These are phyloP conservation scores for Ammodytes dubius DNA, from an alignment of 2,113 vertebrate genomes.

Conservation along the genomic window DNA sequence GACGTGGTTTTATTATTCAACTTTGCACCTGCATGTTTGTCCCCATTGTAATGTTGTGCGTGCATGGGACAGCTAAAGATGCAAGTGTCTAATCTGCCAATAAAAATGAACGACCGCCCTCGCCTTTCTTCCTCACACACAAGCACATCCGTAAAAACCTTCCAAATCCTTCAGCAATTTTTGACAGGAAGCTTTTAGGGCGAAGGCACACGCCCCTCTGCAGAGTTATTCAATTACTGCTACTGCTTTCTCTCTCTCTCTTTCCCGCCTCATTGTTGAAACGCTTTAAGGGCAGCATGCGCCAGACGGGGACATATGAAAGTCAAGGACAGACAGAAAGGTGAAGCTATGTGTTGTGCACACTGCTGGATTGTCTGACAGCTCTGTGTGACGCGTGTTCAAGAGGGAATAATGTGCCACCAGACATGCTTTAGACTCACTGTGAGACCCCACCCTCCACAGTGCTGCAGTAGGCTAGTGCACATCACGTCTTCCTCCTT, in stretches of 20 bases:
- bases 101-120: background rate
- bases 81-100: conserved; percentile 8
- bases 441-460: conserved; percentile 73
- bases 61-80: background rate
- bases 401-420: background rate
- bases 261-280: conserved; percentile 23
- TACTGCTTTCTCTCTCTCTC: background rate
- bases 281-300: conserved; percentile 15
- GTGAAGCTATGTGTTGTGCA: background rate
- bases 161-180: conserved; percentile 15
- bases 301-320: background rate
- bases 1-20: conserved; percentile 28
- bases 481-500: conserved; percentile 63
- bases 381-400: conserved; percentile 29
- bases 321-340: background rate
- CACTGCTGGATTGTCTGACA: conserved; percentile 30
- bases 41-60: background rate
- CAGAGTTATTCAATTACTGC: conserved; percentile 46
- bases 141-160: background rate
- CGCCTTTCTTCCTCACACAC: background rate
- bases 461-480: conserved; percentile 70
- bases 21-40: conserved; percentile 34
- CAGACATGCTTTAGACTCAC: conserved; percentile 64
- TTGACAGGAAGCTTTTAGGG: conserved; percentile 24
- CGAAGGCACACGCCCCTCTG: conserved; percentile 37